Conservation (phyloP, 2,113 vertebrate genomes). For the Aspidoscelis tigris region DNA sequence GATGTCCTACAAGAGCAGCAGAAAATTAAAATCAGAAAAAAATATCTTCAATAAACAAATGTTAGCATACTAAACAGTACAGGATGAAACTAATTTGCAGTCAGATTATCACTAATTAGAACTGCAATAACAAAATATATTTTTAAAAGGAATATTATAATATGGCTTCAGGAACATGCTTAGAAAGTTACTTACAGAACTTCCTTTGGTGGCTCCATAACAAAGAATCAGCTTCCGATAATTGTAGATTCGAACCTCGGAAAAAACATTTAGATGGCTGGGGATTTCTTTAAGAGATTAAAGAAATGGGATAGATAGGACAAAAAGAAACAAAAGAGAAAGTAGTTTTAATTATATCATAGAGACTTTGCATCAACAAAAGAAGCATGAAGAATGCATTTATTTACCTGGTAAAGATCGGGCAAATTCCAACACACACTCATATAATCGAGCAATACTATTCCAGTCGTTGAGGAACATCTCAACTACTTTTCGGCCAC, state of each 20-base stretch:
- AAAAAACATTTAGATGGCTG: slow-evolving; percentile 90
- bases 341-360: background rate
- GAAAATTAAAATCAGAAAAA: background rate
- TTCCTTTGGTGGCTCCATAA: slow-evolving; percentile 96
- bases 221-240: slow-evolving; percentile 97
- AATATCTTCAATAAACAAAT: background rate
- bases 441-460: slow-evolving; percentile 93
- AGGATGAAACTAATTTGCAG: background rate
- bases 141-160: slow-evolving; percentile 1
- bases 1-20: background rate
- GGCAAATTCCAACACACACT: slow-evolving; percentile 96
- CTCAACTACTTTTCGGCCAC: slow-evolving; percentile 95
- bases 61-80: background rate
- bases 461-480: slow-evolving; percentile 99
- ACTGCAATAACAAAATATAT: background rate
- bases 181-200: slow-evolving; percentile 83
- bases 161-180: slow-evolving; percentile 17
- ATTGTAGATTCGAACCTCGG: slow-evolving; percentile 96
- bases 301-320: slow-evolving; percentile 34
- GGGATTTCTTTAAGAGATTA: slow-evolving; percentile 86
- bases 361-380: background rate
- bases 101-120: background rate
- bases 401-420: slow-evolving; percentile 90
- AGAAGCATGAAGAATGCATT: slow-evolving; percentile 2
- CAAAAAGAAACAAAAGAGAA: slow-evolving; percentile 45